Conservation (phyloP, 1,140 invertebrate genomes). For the Stenopsyche tienmushanensis region DNA sequence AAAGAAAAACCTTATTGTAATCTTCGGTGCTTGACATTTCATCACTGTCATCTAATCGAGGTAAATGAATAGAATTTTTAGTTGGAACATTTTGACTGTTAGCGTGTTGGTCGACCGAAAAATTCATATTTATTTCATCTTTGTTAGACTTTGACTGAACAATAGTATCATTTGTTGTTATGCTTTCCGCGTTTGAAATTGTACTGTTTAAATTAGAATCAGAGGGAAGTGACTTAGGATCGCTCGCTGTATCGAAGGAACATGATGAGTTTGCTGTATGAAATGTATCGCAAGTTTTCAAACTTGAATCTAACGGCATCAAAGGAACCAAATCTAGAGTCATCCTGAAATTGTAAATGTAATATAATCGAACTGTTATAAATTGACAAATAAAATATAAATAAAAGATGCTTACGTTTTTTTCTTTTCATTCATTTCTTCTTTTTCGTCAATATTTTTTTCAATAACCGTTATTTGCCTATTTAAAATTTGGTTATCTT, state of each 20-base stretch:
- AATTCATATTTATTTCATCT: conserved; percentile 41
- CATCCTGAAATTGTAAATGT: conserved; percentile 44
- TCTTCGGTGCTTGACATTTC: conserved; percentile 55
- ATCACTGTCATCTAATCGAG: conserved; percentile 49
- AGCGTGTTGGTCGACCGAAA: neutral
- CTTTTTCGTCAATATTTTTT: conserved; percentile 25
- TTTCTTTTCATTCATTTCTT: conserved; percentile 51
- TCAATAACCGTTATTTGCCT: conserved; percentile 7
- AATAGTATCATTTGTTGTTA: conserved; percentile 30
- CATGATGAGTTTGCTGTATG: conserved; percentile 67
- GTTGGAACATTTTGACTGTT: neutral
- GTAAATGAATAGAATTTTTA: neutral
- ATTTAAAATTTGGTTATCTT: no score
- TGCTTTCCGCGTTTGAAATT: conserved; percentile 44
- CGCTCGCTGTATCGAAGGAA: conserved; percentile 42
- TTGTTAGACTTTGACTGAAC: conserved; percentile 42
- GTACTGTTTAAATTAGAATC: conserved; percentile 32
- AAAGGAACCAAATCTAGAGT: conserved; percentile 46
- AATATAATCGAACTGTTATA: neutral
- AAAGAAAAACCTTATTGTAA: conserved; percentile 47
- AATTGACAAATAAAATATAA: neutral
- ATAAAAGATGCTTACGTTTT: conserved; percentile 45
- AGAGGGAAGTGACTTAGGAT: conserved; percentile 43
- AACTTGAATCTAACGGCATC: conserved; percentile 44
- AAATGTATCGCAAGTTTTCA: conserved; percentile 68